Evolutionary conservation across 2,113 vertebrate genomes (phyloP).

Genomic region (Osmerus eperlanus): DNA sequence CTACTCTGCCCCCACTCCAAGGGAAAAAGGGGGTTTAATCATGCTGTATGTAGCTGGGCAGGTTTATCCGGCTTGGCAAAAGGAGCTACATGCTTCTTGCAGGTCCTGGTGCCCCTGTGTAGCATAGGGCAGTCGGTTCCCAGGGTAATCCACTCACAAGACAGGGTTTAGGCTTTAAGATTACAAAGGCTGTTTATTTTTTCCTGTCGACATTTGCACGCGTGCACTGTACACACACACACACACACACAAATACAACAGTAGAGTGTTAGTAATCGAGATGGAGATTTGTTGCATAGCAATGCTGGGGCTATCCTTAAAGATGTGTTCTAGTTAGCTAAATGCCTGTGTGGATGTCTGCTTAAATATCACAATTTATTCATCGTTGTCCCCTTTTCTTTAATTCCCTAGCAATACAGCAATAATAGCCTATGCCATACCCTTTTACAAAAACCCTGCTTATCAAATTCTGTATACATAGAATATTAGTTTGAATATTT

Average conservation of each 20-base stretch:
- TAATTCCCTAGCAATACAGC: too few species aligned
- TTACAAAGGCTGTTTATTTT: conserved; percentile 42
- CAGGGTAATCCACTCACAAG: conserved; percentile 26
- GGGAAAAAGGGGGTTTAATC: conserved; percentile 14
- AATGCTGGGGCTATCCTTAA: too few species aligned
- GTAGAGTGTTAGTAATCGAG: conserved; percentile 49
- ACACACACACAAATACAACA: conserved; percentile 48
- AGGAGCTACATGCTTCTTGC: conserved; percentile 46
- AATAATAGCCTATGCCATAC: too few species aligned
- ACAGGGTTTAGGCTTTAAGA: conserved; percentile 21
- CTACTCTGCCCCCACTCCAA: too few species aligned
- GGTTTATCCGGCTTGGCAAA: conserved; percentile 50
- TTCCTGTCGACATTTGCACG: not conserved
- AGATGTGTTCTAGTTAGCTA: not conserved
- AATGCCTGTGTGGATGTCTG: too few species aligned
- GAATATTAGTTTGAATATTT: not conserved
- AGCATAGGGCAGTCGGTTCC: conserved; percentile 45
- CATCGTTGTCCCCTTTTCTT: too few species aligned
- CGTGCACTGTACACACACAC: conserved; percentile 5
- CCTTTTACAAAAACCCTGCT: too few species aligned
- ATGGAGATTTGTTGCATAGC: conserved; percentile 23
- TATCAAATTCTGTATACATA: too few species aligned
- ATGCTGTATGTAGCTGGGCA: conserved; percentile 36
- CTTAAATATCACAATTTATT: too few species aligned
- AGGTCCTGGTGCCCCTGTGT: conserved; percentile 41